Percentiles rank a stretch among this genome's conserved stretches.
Evolutionary conservation across 2,888 invertebrate genomes (phyloP).

Genomic region (Xanthorhoe spadicearia): DNA sequence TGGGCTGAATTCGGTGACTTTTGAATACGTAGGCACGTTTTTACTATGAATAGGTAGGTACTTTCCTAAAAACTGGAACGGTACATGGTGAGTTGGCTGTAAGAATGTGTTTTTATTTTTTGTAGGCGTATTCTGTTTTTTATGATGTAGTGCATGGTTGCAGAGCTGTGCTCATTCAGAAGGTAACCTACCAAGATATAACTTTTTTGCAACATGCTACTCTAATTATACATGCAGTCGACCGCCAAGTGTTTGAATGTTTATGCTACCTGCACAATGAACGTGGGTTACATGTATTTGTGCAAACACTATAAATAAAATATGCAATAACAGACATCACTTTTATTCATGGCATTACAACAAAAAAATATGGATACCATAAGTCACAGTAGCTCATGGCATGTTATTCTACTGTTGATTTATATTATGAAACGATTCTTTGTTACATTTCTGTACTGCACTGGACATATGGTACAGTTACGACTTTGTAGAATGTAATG

Average conservation of each 20-base stretch:
- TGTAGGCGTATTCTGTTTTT: too few species aligned
- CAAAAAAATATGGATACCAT: constrained; percentile 35
- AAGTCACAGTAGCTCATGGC: constrained; percentile 37
- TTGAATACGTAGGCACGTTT: constrained; percentile 14
- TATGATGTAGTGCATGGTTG: too few species aligned
- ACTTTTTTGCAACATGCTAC: not conserved
- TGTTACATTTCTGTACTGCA: constrained; percentile 18
- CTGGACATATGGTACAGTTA: constrained; percentile 7
- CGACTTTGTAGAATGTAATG: constrained; percentile 4
- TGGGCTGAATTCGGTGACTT: constrained; percentile 9
- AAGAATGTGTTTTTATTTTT: too few species aligned
- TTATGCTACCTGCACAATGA: not conserved
- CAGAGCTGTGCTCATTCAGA: not conserved
- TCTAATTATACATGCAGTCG: too few species aligned
- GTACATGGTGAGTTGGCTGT: too few species aligned
- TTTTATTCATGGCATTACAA: constrained; percentile 28
- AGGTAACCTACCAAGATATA: not conserved
- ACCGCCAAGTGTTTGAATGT: not conserved
- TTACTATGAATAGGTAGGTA: not conserved
- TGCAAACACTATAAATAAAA: constrained; percentile 15
- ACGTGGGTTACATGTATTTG: not conserved
- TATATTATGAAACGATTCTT: constrained; percentile 40
- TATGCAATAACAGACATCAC: constrained; percentile 11
- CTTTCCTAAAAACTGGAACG: too few species aligned
- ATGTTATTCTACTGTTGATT: constrained; percentile 39